Evolutionary conservation across 2,113 vertebrate genomes (phyloP).

Genomic region (Lophotis ruficrista): DNA sequence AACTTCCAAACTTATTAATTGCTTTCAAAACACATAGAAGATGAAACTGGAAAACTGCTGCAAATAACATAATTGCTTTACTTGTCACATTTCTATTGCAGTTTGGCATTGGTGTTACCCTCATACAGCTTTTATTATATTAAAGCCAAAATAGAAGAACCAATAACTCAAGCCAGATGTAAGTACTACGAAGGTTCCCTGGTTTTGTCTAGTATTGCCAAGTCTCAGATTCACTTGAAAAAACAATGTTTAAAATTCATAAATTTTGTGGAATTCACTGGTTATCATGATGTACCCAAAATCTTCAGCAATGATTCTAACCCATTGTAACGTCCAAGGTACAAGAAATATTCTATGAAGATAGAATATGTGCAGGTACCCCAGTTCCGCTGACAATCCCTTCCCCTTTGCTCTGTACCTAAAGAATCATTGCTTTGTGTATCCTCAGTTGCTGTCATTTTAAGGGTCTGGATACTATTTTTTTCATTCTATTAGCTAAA

Average conservation of each 20-base stretch:
- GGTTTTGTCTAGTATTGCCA: slow-evolving; percentile 10
- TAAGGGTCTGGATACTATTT: slow-evolving; percentile 69
- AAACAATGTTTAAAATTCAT: slow-evolving; percentile 35
- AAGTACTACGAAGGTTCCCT: slow-evolving; percentile 77
- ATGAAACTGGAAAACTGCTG: not conserved
- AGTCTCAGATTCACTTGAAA: slow-evolving; percentile 10
- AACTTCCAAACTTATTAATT: not conserved
- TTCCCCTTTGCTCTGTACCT: slow-evolving; percentile 67
- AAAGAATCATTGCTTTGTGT: slow-evolving; percentile 80
- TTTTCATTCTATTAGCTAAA: not conserved
- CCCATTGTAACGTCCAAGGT: slow-evolving; percentile 68
- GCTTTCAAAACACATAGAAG: not conserved
- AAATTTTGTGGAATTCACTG: slow-evolving; percentile 61
- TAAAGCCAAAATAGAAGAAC: slow-evolving; percentile 91
- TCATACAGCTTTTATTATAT: slow-evolving; percentile 98
- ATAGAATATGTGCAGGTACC: slow-evolving; percentile 80
- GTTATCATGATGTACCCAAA: slow-evolving; percentile 46
- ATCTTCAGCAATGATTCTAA: slow-evolving; percentile 82
- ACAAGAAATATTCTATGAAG: slow-evolving; percentile 78
- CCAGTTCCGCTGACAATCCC: slow-evolving; percentile 40
- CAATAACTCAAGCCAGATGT: slow-evolving; percentile 91
- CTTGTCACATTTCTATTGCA: slow-evolving; percentile 78
- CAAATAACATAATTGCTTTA: slow-evolving; percentile 54
- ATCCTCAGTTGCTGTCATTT: slow-evolving; percentile 77
- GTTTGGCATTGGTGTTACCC: slow-evolving; percentile 95